Base-by-base conservation (phyloP, 2,113 vertebrate species). In the Patagioenas fasciata region DNA sequence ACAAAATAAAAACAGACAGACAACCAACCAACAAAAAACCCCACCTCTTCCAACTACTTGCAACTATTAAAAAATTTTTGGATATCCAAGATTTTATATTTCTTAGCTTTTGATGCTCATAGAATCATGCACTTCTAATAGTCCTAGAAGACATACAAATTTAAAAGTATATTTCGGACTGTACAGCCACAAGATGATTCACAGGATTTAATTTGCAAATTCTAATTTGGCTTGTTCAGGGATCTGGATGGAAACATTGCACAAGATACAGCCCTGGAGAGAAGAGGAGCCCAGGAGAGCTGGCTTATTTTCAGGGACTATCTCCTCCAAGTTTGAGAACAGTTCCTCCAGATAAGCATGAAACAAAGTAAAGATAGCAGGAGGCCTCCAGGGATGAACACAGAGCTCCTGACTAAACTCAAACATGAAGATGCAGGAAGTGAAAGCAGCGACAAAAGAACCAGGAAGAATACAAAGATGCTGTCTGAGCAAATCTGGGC, bases 1-100 rank as follows among this genome's bases (percentile, higher is more conserved):
- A 42, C 42, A 73, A 38, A 36, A 62, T 3, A 36, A 71, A 38
- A 13, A 40, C 40, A n/a, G n/a, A 14, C 42, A 44, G 42, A 16
- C 42, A 44, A 1, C 2, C 4, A 18, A 7, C 19, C 15, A 15
- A 4, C 9, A 32, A 77, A 47, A 38, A 10, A 2, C 1, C 6
- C 5, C 19, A 65, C 9, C 5, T 75, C 53, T 65, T 92, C 21
- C 31, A 82, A 47, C 9, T 72, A 26, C 17, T n/a, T 75, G 18
- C 8, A 80, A 38, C 16, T 50, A 31, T 29, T 65, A 72, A 16
- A 8, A 81, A 70, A 64, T 38, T 56, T 81, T 4, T 23, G 6
- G 18, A 82, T 57, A 77, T 11, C 15, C 15, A 66, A 74, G n/a
- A n/a, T 36, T 80, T 85, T 73, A 0, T 70, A 65, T 80, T 77